phyloP scores from a whole-genome alignment of 1,140 invertebrate species.

The Drosophila arawakana region DNA sequence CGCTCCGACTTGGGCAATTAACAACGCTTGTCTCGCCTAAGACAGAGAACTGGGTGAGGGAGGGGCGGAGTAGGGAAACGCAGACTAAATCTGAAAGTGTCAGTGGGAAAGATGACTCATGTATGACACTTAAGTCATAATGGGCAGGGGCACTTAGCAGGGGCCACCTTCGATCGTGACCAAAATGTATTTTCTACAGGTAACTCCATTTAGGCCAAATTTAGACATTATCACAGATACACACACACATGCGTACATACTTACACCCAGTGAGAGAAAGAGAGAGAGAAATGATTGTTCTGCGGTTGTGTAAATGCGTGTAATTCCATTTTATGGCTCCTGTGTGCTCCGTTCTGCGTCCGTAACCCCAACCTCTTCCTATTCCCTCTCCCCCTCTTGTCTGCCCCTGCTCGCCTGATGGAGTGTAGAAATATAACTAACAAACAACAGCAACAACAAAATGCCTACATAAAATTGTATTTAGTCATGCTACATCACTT shows the following conservation, averaged over 20 bases:
- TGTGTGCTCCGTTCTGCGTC: conserved; percentile 56
- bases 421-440: conserved; percentile 54
- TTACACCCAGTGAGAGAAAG: neutral
- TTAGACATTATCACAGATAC: conserved; percentile 69
- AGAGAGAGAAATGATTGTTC: conserved; percentile 51
- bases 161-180: conserved; percentile 51
- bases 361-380: conserved; percentile 43
- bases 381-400: neutral
- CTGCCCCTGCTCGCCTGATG: conserved; percentile 47
- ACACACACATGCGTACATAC: conserved; percentile 26
- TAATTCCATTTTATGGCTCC: conserved; percentile 80
- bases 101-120: conserved; percentile 58
- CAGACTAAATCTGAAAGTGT: neutral
- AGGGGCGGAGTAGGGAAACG: neutral
- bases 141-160: conserved; percentile 70
- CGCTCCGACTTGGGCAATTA: conserved; percentile 44
- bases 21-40: conserved; percentile 41
- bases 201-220: conserved; percentile 68
- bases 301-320: conserved; percentile 78
- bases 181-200: conserved; percentile 49
- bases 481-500: conserved; percentile 84
- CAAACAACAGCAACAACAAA: conserved; percentile 35
- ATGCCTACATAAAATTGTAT: conserved; percentile 82
- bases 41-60: neutral
- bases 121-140: conserved; percentile 75